Percentiles rank a stretch among this genome's conserved stretches.
phyloP scores from a whole-genome alignment of 2,888 invertebrate genomes.

The Heliconius ismenius region DNA sequence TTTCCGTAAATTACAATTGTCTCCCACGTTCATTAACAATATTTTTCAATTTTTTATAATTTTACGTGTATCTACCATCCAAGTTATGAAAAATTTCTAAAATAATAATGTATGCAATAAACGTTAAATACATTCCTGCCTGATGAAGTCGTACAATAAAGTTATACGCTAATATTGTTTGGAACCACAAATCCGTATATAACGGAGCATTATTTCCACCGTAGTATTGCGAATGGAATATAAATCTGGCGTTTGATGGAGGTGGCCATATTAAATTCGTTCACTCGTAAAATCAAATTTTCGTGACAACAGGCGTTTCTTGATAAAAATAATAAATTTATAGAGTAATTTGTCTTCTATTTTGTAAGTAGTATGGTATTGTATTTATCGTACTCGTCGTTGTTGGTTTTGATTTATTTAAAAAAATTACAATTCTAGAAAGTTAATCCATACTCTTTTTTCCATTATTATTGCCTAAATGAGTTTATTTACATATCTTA shows the following conservation, averaged over 20 bases:
- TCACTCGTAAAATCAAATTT: conserved; percentile 68
- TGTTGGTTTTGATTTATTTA: background rate
- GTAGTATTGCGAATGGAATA: conserved; percentile 31
- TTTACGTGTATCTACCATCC: background rate
- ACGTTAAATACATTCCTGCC: background rate
- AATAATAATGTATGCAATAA: background rate
- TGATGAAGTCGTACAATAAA: conserved; percentile 20
- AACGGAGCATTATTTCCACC: conserved; percentile 30
- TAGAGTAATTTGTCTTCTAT: conserved; percentile 1
- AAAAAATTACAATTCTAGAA: background rate
- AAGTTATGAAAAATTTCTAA: too few relatives aligned
- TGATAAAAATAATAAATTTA: conserved; percentile 51
- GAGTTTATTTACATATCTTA: too few relatives aligned
- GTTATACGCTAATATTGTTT: conserved; percentile 18
- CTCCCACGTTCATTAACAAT: background rate
- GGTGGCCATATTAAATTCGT: conserved; percentile 57
- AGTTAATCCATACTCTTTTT: background rate
- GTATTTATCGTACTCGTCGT: background rate
- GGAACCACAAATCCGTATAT: conserved; percentile 25
- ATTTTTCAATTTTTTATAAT: background rate
- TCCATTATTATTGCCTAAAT: background rate
- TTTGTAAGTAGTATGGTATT: background rate
- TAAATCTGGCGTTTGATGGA: conserved; percentile 42
- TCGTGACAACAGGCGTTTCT: conserved; percentile 58
- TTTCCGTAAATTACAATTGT: background rate